Evolutionary conservation across 2,113 vertebrate species (phyloP).

Genomic region (Calidris pugnax): DNA sequence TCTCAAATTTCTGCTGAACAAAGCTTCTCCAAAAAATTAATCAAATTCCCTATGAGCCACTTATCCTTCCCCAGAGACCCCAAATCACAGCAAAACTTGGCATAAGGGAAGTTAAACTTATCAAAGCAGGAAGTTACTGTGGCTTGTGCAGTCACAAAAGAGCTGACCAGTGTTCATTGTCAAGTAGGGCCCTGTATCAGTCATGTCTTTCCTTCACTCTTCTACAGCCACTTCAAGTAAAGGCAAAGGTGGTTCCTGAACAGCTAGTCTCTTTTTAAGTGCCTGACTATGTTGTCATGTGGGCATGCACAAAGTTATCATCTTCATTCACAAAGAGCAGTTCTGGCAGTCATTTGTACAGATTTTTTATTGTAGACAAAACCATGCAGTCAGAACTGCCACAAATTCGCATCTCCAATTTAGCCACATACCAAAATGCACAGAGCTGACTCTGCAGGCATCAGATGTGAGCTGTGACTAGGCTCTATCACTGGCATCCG

Average conservation of each 20-base stretch:
- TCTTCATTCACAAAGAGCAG: neutral
- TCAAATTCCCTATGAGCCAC: neutral
- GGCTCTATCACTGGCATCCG: neutral
- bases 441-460: neutral
- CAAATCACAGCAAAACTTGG: neutral
- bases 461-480: neutral
- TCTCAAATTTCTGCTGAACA: neutral
- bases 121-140: neutral
- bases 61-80: neutral
- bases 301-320: neutral
- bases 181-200: neutral
- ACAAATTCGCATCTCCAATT: neutral
- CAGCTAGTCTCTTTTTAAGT: neutral
- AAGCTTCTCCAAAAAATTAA: neutral
- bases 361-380: neutral
- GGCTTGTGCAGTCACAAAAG: neutral
- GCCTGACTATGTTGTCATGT: neutral
- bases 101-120: neutral
- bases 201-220: neutral
- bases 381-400: neutral
- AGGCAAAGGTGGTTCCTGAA: neutral
- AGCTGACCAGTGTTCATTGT: neutral
- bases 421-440: neutral
- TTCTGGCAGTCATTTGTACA: neutral
- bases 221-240: neutral